phyloP scores from a whole-genome alignment of 2,888 invertebrate species.

The Hecatera dysodea region DNA sequence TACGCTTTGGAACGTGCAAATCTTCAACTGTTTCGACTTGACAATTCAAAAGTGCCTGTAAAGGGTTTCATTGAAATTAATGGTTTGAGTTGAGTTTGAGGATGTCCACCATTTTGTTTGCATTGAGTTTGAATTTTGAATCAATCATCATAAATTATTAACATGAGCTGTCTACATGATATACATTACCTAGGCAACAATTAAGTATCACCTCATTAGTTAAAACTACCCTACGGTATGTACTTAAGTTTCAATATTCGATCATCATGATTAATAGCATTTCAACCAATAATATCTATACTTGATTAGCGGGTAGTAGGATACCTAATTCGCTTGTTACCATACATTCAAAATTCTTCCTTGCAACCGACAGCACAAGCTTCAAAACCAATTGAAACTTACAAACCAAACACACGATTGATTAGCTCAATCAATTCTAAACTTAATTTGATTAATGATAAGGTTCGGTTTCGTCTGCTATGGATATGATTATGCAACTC shows the following conservation, averaged over 20 bases:
- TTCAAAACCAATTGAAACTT: not conserved
- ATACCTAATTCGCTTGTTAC: not conserved
- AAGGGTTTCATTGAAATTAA: too few relatives aligned
- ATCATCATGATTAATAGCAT: conserved; percentile 52
- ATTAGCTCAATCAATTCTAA: conserved; percentile 2
- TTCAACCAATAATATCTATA: conserved; percentile 27
- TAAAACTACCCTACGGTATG: not conserved
- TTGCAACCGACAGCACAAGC: rapidly evolving
- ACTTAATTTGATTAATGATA: rapidly evolving
- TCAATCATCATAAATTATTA: not conserved
- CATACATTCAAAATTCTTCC: conserved; percentile 8
- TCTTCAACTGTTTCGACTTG: too few relatives aligned
- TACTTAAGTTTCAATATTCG: conserved; percentile 43
- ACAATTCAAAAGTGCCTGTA: too few relatives aligned
- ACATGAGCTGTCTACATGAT: not conserved
- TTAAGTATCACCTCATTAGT: conserved; percentile 20
- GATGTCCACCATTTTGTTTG: too few relatives aligned
- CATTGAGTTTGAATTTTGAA: not conserved
- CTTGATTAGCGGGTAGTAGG: conserved; percentile 3
- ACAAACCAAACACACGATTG: not conserved
- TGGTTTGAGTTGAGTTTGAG: too few relatives aligned
- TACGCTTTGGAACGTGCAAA: too few relatives aligned
- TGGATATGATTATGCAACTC: conserved; percentile 26
- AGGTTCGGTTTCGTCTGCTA: conserved; percentile 27
- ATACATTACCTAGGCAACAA: conserved; percentile 1